Evolutionary conservation across 2,797 vertebrate species (phyloP).

Genomic region (Aselliscus stoliczkanus): DNA sequence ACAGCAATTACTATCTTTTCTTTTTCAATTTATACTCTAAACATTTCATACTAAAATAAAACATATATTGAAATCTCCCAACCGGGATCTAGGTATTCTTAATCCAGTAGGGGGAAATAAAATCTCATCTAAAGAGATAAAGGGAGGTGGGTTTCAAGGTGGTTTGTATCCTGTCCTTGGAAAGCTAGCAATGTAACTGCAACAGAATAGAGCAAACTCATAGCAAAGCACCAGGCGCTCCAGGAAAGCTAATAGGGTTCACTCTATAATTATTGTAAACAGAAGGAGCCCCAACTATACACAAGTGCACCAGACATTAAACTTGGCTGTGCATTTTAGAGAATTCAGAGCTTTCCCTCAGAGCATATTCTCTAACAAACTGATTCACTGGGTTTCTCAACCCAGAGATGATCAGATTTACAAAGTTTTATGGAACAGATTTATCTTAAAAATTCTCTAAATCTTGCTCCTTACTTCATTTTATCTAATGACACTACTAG

Average conservation of each 20-base stretch:
- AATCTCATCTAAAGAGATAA: not conserved
- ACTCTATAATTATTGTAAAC: not conserved
- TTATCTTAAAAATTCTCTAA: not conserved
- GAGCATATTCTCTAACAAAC: not conserved
- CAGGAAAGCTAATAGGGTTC: not conserved
- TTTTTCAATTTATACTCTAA: not conserved
- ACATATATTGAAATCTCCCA: not conserved
- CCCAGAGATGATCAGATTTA: not conserved
- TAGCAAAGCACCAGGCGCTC: not conserved
- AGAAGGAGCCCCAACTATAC: not conserved
- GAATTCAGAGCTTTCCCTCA: conserved; percentile 19
- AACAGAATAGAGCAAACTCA: not conserved
- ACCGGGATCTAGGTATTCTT: not conserved
- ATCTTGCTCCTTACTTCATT: not conserved
- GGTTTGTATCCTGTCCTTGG: not conserved
- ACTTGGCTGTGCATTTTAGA: not conserved
- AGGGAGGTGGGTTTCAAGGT: not conserved
- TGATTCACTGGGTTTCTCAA: not conserved
- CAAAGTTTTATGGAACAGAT: conserved; percentile 13
- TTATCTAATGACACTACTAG: not conserved
- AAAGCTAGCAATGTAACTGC: not conserved
- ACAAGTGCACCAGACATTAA: not conserved
- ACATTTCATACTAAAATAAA: not conserved
- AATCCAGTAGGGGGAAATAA: not conserved
- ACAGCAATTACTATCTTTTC: not conserved